Evolutionary conservation across 2,113 vertebrate species (phyloP).

Genomic region (Ifrita kowaldi): DNA sequence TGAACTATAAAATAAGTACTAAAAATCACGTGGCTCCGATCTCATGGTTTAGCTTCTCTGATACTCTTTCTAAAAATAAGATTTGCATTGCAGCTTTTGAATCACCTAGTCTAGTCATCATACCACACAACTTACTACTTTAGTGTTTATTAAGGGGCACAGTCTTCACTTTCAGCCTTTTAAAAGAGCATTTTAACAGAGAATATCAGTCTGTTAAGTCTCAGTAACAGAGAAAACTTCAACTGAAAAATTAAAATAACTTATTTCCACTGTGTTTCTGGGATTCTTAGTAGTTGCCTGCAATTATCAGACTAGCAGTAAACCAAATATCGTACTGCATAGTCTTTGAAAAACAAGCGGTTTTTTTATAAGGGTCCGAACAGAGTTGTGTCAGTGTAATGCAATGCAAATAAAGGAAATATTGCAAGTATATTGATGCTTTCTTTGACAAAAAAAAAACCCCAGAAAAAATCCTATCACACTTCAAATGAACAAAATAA

Average conservation of each 20-base stretch:
- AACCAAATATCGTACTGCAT: neutral
- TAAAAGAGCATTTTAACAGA: neutral
- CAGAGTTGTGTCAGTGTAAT: neutral
- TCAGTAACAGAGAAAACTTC: neutral
- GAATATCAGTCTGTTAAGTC: neutral
- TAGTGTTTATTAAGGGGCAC: neutral
- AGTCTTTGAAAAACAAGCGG: neutral
- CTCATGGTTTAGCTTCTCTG: neutral
- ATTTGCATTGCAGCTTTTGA: neutral
- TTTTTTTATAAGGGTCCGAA: neutral
- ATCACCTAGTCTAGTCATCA: neutral
- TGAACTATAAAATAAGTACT: neutral
- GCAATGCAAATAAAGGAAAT: neutral
- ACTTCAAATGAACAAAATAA: neutral
- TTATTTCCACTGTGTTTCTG: neutral
- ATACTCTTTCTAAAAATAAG: neutral
- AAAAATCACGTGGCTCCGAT: neutral
- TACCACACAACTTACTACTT: neutral
- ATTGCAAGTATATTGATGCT: neutral
- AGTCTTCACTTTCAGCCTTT: neutral
- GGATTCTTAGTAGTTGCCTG: neutral
- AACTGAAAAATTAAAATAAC: neutral
- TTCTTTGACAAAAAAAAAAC: neutral
- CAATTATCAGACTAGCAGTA: neutral
- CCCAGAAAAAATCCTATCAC: neutral